Evolutionary conservation across 2,113 vertebrate genomes (phyloP), one percentile per base, ranked within the genome.

Genomic region (Probosciger aterrimus): DNA sequence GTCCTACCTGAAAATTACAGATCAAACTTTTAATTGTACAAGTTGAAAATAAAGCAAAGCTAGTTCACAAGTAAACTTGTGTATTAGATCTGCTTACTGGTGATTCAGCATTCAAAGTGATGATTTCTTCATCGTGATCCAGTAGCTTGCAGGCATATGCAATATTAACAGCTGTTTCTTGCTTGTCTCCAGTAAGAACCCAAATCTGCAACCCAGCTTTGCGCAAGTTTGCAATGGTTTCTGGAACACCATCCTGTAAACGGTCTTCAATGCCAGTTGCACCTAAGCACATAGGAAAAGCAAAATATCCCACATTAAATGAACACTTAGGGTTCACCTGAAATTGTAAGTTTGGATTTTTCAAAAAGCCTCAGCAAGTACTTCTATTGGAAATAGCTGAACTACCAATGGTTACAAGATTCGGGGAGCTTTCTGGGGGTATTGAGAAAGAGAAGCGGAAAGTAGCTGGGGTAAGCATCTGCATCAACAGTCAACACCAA

Each of bases 141-240:
- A 99, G 98, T 64, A 99, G 98, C 84, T 99, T 99, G 98, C 99
- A 99, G 82, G 99, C 99, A 12, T 99, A 99, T 0, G 99, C 99
- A 14, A 99, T 99, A 90, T 99, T 99, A 73, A 99, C 95, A 15
- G 99, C 99, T 1, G 99, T 99, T 97, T 99, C 99, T 94, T 99
- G 99, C 92, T 99, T 99, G 98, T 99, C 99, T 8, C 99, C 99
- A 1, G 99, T 99, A 94, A 99, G 98, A 82, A 99, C 99, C 99
- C 99, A 99, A 65, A 99, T 99, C 97, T 99, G 99, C 68, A 99
- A 95, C n/a, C 99, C 99, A 9, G 99, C 99, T 86, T 98, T 98
- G 50, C 99, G 98, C 78, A 99, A 92, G 7, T 97, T 98, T 12
- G 98, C 98, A 18, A 99, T 99, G 44, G 99, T 99, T 95, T 99